Conservation (phyloP, 2,113 vertebrate species). For the Mixornis gularis region DNA sequence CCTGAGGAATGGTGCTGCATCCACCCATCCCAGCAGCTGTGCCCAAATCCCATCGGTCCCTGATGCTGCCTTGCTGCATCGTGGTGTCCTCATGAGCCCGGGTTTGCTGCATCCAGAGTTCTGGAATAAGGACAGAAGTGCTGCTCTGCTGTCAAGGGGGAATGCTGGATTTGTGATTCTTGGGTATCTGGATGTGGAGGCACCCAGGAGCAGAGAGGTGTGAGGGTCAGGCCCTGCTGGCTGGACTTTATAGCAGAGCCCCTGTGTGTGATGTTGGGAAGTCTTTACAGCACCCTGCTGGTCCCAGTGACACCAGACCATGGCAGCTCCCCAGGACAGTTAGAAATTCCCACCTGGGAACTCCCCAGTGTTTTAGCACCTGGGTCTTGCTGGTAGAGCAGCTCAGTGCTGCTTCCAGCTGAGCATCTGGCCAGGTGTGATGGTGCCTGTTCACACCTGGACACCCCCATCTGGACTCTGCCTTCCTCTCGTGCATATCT, state of each 20-base stretch:
- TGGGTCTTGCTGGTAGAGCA: not conserved
- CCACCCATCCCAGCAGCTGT: not conserved
- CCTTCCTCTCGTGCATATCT: accelerated
- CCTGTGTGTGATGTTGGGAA: not conserved
- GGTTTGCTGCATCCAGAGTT: not conserved
- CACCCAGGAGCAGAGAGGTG: not conserved
- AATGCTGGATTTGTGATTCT: accelerated
- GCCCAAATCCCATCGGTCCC: not conserved
- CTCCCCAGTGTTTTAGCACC: not conserved
- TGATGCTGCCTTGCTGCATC: not conserved
- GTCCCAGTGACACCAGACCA: not conserved
- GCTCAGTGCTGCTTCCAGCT: not conserved
- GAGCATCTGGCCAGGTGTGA: not conserved
- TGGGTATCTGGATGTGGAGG: not conserved
- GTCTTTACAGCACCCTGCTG: not conserved
- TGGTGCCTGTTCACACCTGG: not conserved
- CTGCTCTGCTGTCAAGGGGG: not conserved
- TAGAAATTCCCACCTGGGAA: not conserved
- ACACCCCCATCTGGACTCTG: not conserved
- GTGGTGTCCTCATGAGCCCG: accelerated
- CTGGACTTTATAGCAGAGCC: not conserved
- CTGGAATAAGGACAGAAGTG: not conserved
- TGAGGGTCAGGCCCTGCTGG: not conserved
- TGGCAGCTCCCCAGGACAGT: not conserved
- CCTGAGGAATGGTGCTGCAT: not conserved